These are phyloP conservation scores for Sander lucioperca DNA, from an alignment of 2,113 vertebrate species.

Conservation along the genomic window DNA sequence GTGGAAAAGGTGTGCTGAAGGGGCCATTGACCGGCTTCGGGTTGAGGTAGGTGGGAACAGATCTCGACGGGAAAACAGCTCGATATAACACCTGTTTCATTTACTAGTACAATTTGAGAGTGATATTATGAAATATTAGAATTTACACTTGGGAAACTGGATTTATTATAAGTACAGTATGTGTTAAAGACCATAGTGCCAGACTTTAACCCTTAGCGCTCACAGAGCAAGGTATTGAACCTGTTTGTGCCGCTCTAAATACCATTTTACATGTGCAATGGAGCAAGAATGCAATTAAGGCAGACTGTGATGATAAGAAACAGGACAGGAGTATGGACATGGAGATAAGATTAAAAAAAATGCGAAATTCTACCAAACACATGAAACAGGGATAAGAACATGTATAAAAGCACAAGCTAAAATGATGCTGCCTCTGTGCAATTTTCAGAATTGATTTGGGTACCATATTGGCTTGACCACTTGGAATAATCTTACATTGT, in stretches of 20 bases:
- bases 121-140: not conserved
- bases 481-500: not conserved
- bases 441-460: not conserved
- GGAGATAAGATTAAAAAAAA: not conserved
- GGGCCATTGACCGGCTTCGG: too few relatives aligned
- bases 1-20: not conserved
- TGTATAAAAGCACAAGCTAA: not conserved
- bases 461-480: not conserved
- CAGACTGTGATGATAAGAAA: not conserved
- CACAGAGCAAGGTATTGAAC: conserved; percentile 2
- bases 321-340: not conserved
- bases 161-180: not conserved
- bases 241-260: not conserved
- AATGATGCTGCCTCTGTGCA: not conserved
- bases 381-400: not conserved
- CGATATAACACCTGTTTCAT: not conserved
- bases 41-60: too few relatives aligned
- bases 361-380: not conserved
- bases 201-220: not conserved
- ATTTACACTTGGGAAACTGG: not conserved
- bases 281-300: not conserved
- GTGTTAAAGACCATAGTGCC: not conserved
- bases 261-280: not conserved
- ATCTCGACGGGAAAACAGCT: too few relatives aligned
- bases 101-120: not conserved